A percentile compares a stretch with the other conserved stretches of the same genome.
These are phyloP conservation scores for Microctenopoma lineatum DNA, from an alignment of 2,797 vertebrate species.

Conservation along the genomic window DNA sequence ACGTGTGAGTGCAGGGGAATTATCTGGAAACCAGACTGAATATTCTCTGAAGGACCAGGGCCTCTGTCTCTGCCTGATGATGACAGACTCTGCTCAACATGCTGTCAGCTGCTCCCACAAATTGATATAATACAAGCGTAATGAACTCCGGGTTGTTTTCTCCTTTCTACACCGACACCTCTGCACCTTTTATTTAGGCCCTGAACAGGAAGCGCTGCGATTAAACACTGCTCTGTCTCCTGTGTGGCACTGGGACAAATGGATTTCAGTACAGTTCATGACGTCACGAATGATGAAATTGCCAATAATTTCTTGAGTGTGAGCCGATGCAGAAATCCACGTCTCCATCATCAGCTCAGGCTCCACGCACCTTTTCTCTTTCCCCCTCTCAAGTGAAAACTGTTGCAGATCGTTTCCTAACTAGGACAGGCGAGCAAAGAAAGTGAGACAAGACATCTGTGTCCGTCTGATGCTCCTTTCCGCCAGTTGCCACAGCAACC, in stretches of 20 bases:
- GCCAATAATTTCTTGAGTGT: constrained; percentile 47
- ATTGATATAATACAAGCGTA: constrained; percentile 43
- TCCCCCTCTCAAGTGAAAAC: constrained; percentile 28
- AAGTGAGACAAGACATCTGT: constrained; percentile 44
- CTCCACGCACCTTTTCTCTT: constrained; percentile 9
- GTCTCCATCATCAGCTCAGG: constrained; percentile 44
- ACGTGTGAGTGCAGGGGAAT: not conserved
- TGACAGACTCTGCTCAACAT: not conserved
- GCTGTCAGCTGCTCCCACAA: constrained; percentile 12
- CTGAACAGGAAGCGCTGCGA: constrained; percentile 25
- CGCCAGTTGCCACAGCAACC: constrained; percentile 53
- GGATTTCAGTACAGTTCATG: constrained; percentile 49
- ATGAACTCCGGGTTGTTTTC: constrained; percentile 6
- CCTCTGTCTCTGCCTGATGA: not conserved
- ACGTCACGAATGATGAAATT: constrained; percentile 60
- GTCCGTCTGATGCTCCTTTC: constrained; percentile 45
- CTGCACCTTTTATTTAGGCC: constrained; percentile 6
- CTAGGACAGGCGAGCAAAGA: constrained; percentile 32
- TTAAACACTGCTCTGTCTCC: constrained; percentile 37
- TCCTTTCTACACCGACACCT: not conserved
- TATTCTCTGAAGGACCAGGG: not conserved
- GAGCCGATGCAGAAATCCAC: constrained; percentile 29
- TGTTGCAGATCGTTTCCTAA: constrained; percentile 63
- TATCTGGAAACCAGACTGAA: not conserved
- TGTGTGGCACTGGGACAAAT: constrained; percentile 48